These are phyloP conservation scores for Larimichthys crocea DNA, from an alignment of 2,113 vertebrate species.

Conservation along the genomic window DNA sequence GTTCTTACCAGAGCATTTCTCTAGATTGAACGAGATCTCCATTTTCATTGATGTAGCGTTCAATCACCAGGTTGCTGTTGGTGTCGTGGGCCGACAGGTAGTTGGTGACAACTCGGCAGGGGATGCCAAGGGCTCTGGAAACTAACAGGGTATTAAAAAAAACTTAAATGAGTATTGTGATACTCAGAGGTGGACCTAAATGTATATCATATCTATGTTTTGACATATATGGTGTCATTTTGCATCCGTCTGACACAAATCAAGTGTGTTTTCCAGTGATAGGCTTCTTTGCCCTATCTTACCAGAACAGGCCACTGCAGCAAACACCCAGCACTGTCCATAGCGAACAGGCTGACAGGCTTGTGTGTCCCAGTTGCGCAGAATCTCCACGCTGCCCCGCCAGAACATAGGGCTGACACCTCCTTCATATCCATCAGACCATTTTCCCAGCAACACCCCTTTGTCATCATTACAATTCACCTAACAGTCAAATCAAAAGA, in stretches of 20 bases:
- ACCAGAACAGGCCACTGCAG: slow-evolving; percentile 94
- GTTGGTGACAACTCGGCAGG: slow-evolving; percentile 92
- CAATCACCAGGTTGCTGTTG: slow-evolving; percentile 92
- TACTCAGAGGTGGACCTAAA: not conserved
- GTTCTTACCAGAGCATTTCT: slow-evolving; percentile 92
- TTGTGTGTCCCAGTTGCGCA: slow-evolving; percentile 85
- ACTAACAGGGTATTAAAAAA: slow-evolving; percentile 77
- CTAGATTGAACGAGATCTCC: slow-evolving; percentile 76
- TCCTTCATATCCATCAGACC: slow-evolving; percentile 85
- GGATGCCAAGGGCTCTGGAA: slow-evolving; percentile 91
- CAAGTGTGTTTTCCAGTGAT: slow-evolving; percentile 42
- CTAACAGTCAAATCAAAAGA: slow-evolving; percentile 71
- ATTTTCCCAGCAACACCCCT: slow-evolving; percentile 90
- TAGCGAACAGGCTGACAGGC: slow-evolving; percentile 90
- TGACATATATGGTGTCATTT: not conserved
- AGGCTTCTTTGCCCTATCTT: slow-evolving; percentile 64
- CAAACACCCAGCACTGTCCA: slow-evolving; percentile 99
- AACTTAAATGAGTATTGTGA: not conserved
- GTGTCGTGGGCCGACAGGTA: slow-evolving; percentile 92
- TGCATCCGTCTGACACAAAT: not conserved
- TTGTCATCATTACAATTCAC: slow-evolving; percentile 93
- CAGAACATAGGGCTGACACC: slow-evolving; percentile 91
- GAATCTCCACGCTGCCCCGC: slow-evolving; percentile 93
- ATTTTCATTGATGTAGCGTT: slow-evolving; percentile 83
- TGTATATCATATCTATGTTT: not conserved